A percentile compares a stretch with the other conserved stretches of the same genome.
phyloP scores from a whole-genome alignment of 2,113 vertebrate species.

The Sminthopsis crassicaudata region DNA sequence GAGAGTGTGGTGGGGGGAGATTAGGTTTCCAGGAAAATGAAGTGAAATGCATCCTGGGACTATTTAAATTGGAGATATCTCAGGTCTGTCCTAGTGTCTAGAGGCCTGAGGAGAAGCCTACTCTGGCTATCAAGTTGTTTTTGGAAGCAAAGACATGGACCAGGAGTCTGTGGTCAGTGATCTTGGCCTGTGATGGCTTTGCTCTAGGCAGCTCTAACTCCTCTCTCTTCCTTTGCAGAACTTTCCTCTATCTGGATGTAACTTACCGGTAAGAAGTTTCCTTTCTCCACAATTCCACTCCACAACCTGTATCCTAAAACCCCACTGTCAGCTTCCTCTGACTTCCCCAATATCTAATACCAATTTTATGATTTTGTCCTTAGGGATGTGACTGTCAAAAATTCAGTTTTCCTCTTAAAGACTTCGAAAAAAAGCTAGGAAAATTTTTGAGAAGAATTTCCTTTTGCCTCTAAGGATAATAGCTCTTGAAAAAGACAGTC shows the following conservation, averaged over 20 bases:
- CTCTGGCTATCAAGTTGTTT: neutral
- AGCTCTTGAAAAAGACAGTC: too few relatives aligned
- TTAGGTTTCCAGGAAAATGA: neutral
- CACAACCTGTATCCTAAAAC: neutral
- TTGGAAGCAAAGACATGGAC: neutral
- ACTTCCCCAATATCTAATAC: neutral
- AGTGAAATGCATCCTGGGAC: neutral
- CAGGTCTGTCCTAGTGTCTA: neutral
- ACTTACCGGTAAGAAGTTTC: neutral
- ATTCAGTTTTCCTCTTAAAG: accelerated
- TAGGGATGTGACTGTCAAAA: accelerated
- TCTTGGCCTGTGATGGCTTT: neutral
- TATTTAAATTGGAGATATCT: neutral
- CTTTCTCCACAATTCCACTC: neutral
- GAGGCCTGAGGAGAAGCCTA: neutral
- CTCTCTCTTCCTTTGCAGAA: neutral
- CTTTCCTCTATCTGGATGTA: neutral
- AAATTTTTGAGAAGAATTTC: neutral
- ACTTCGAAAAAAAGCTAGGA: accelerated
- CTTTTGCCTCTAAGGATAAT: too few relatives aligned
- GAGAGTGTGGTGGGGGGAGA: neutral
- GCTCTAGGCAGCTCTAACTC: neutral
- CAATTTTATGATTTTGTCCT: neutral
- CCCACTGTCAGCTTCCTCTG: neutral
- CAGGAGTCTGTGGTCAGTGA: neutral